Conservation (phyloP, 1,140 invertebrate genomes). For the Gerris buenoi region DNA sequence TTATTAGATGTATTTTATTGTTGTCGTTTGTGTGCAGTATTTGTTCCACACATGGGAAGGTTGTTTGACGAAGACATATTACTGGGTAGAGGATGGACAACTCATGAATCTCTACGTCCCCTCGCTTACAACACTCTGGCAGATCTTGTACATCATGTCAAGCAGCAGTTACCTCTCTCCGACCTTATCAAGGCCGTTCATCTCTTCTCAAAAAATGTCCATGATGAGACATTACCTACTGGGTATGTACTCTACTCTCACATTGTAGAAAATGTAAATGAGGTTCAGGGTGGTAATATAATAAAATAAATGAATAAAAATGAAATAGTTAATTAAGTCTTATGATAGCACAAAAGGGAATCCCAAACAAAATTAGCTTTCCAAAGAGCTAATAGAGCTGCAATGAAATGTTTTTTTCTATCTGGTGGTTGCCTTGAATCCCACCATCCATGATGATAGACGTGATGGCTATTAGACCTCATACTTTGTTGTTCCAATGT, state of each 20-base stretch:
- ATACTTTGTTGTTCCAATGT: too few relatives aligned
- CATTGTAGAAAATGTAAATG: too few relatives aligned
- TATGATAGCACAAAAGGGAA: too few relatives aligned
- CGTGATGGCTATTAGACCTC: too few relatives aligned
- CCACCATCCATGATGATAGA: too few relatives aligned
- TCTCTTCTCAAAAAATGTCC: slow-evolving; percentile 89
- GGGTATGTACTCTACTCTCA: too few relatives aligned
- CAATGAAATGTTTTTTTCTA: too few relatives aligned
- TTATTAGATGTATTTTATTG: slow-evolving; percentile 42
- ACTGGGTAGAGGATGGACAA: slow-evolving; percentile 84
- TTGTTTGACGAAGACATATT: slow-evolving; percentile 88
- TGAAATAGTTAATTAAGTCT: background rate
- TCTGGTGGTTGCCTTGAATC: too few relatives aligned
- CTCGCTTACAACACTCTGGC: slow-evolving; percentile 89
- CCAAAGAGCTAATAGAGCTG: too few relatives aligned
- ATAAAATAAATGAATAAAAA: background rate
- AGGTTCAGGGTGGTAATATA: background rate
- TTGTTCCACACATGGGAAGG: slow-evolving; percentile 82
- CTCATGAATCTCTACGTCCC: slow-evolving; percentile 79
- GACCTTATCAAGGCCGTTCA: slow-evolving; percentile 81
- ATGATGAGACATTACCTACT: slow-evolving; percentile 84
- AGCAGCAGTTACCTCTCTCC: slow-evolving; percentile 64
- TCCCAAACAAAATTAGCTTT: too few relatives aligned
- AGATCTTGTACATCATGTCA: slow-evolving; percentile 92
- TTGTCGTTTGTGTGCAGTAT: slow-evolving; percentile 41